A percentile compares a stretch with the other conserved stretches of the same genome.
phyloP scores from a whole-genome alignment of 2,113 vertebrate genomes.

The Megaceryle torquata region DNA sequence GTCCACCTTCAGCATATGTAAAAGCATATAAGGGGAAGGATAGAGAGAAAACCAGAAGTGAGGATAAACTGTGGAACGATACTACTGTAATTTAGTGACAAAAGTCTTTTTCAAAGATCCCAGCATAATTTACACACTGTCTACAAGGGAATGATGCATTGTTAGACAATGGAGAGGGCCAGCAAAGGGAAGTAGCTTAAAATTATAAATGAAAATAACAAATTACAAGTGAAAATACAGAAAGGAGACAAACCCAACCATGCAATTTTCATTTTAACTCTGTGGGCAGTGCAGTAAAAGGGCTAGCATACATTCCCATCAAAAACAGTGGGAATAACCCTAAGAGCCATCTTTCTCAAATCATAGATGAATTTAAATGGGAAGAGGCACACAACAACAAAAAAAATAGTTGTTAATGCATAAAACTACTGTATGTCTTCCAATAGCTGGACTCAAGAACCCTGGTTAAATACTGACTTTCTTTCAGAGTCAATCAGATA shows the following conservation, averaged over 20 bases:
- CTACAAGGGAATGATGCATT: background rate
- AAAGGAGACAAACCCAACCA: conserved; percentile 2
- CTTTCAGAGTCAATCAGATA: conserved; percentile 76
- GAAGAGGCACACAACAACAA: conserved; percentile 16
- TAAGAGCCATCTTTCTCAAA: conserved; percentile 41
- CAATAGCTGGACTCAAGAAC: conserved; percentile 60
- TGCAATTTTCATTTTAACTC: background rate
- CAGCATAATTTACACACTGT: background rate
- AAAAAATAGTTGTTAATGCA: conserved; percentile 57
- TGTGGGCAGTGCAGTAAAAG: background rate
- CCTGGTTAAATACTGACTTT: conserved; percentile 70
- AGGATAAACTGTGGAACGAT: background rate
- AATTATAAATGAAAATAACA: conserved; percentile 1
- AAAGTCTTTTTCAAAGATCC: background rate
- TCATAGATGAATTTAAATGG: conserved; percentile 51
- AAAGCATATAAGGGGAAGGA: background rate
- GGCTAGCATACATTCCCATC: background rate
- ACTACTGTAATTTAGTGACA: background rate
- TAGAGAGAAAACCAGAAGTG: background rate
- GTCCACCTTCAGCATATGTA: background rate
- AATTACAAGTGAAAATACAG: background rate
- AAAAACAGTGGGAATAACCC: conserved; percentile 24
- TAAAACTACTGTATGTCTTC: conserved; percentile 46
- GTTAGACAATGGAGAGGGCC: background rate
- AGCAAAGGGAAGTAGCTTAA: background rate